Base-by-base conservation (phyloP, 2,797 vertebrate species). In the Anisognathus igniventris region DNA sequence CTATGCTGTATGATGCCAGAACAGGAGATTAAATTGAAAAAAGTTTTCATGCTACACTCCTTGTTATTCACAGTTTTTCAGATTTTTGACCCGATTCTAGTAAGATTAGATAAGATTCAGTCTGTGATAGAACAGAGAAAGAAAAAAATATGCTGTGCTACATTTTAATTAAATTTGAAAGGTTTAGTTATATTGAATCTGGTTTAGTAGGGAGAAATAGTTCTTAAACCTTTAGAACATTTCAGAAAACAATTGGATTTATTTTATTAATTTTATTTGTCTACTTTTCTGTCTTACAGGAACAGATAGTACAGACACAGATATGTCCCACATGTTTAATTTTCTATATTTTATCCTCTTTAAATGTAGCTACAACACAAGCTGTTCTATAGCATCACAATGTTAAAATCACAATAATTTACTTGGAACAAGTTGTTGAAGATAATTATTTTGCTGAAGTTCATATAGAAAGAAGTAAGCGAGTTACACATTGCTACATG, bases 1-100 rank as follows among this genome's bases (percentile, higher is more conserved):
- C 4, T 60, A 37, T 0, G 2, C 8, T 25, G 11, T 6, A 51
- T 4, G 3, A n/a, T 19, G 6, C 4, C 56, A 65, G 14, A 88
- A 60, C 10, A 72, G 11, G 28, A 47, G 66, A 68, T n/a, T 22
- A 50, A 51, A 58, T 7, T 27, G 15, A 58, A 72, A 8, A 50
- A 88, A 50, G 14, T 82, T 82, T 82, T 78, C 19, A 67, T 33
- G 35, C 10, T 44, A 4, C 4, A 35, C 64, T 56, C 20, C 11
- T 45, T 65, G 11, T 48, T 72, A 47, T 76, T 81, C 20, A 15
- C 2, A 37, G 6, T 47, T 37, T 66, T 62, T 47, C 28, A 30
- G 9, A 53, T 44, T 73, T 79, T 80, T 21, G 0, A 54, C 22
- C 20, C 54, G 20, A 67, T 80, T 80, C 15, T 21, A 44, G 13